phyloP scores from a whole-genome alignment of 2,113 vertebrate genomes.

The Sebastes fasciatus region DNA sequence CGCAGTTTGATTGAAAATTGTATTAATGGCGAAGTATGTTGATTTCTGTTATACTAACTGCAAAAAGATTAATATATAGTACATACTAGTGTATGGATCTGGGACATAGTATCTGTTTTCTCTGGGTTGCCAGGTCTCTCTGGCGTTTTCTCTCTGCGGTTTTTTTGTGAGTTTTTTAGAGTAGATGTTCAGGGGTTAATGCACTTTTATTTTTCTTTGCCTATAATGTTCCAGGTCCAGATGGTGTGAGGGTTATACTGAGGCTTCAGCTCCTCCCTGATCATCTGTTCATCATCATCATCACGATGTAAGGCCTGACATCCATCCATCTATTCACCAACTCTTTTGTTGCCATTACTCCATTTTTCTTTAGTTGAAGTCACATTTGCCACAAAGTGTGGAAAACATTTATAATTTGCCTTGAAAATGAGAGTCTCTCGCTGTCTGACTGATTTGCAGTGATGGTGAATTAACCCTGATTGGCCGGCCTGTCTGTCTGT shows the following conservation, averaged over 20 bases:
- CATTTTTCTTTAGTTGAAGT: not conserved
- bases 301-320: not conserved
- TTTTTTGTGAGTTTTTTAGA: not conserved
- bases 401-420: conserved; percentile 28
- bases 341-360: not conserved
- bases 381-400: conserved; percentile 18
- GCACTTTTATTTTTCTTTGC: not conserved
- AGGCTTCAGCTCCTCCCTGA: conserved; percentile 1
- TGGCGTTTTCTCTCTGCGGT: not conserved
- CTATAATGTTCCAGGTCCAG: not conserved
- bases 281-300: not conserved
- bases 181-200: not conserved
- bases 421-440: conserved; percentile 35
- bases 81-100: not conserved
- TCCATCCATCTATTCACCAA: not conserved
- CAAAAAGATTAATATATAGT: not conserved
- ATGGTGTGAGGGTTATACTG: not conserved
- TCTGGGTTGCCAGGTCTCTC: not conserved
- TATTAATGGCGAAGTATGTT: not conserved
- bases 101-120: not conserved
- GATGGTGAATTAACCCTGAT: conserved; percentile 65
- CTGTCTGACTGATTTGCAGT: conserved; percentile 39
- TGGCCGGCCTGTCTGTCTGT: conserved; percentile 53
- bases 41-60: not conserved
- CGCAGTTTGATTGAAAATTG: not conserved